These are phyloP conservation scores for Neosalanx taihuensis DNA, from an alignment of 2,797 vertebrate species.

Conservation along the genomic window DNA sequence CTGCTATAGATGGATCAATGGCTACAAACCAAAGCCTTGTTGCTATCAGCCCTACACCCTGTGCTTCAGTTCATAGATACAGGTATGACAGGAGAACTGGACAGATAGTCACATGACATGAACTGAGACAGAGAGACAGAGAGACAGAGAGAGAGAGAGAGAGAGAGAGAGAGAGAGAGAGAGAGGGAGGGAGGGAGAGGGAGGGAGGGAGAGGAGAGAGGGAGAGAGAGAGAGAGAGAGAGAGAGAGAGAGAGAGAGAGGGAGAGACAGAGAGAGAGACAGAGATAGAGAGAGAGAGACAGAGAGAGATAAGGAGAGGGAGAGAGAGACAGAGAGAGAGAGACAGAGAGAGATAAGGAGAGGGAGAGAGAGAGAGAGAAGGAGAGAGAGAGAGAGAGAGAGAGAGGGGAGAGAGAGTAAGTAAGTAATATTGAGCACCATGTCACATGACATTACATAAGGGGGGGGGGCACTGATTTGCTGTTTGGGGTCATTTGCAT, in stretches of 20 bases:
- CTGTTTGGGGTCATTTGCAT: background rate
- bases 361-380: background rate
- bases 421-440: too few relatives aligned
- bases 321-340: background rate
- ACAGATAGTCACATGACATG: background rate
- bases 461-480: background rate
- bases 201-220: background rate
- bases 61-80: too few relatives aligned
- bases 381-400: background rate
- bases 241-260: background rate
- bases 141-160: background rate
- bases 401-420: background rate
- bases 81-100: too few relatives aligned
- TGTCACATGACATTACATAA: too few relatives aligned
- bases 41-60: too few relatives aligned
- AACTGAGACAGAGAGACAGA: background rate
- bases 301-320: background rate
- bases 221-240: slow-evolving; percentile 1
- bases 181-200: too few relatives aligned
- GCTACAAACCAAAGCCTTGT: too few relatives aligned
- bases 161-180: background rate
- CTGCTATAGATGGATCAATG: too few relatives aligned
- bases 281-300: background rate
- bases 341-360: background rate
- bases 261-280: background rate